phyloP scores from a whole-genome alignment of 2,113 vertebrate genomes.

The Neotoma lepida region DNA sequence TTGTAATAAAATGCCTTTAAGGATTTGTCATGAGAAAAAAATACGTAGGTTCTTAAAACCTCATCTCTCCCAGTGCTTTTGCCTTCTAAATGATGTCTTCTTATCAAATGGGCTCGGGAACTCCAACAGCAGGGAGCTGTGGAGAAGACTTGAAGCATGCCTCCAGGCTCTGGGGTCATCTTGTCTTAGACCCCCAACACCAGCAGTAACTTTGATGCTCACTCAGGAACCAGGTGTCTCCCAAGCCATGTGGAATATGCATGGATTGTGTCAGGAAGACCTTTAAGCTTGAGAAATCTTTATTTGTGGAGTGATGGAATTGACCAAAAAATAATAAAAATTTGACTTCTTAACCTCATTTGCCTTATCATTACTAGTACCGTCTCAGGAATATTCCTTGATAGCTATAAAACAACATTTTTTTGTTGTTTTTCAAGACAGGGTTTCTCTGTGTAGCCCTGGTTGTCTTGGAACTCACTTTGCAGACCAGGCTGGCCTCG shows the following conservation, averaged over 20 bases:
- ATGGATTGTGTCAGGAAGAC: conserved; percentile 16
- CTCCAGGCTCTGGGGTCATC: conserved; percentile 70
- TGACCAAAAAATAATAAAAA: conserved; percentile 68
- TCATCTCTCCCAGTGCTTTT: conserved; percentile 79
- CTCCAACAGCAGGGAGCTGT: conserved; percentile 82
- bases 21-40: conserved; percentile 75
- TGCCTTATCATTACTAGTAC: background rate
- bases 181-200: background rate
- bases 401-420: background rate
- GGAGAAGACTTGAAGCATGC: conserved; percentile 31
- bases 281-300: conserved; percentile 78
- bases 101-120: conserved; percentile 83
- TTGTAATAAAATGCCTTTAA: conserved; percentile 81
- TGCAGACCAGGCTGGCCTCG: background rate
- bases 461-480: background rate
- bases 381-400: conserved; percentile 44
- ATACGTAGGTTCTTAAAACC: conserved; percentile 64
- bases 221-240: conserved; percentile 6
- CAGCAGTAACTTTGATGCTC: conserved; percentile 50
- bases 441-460: background rate
- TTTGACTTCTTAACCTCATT: conserved; percentile 60
- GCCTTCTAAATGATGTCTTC: conserved; percentile 50
- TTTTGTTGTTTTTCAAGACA: background rate
- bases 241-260: background rate
- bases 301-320: conserved; percentile 80